These are phyloP conservation scores for Anthopleura xanthogrammica DNA, from an alignment of 92 coral and sea anemone genomes.

Conservation along the genomic window DNA sequence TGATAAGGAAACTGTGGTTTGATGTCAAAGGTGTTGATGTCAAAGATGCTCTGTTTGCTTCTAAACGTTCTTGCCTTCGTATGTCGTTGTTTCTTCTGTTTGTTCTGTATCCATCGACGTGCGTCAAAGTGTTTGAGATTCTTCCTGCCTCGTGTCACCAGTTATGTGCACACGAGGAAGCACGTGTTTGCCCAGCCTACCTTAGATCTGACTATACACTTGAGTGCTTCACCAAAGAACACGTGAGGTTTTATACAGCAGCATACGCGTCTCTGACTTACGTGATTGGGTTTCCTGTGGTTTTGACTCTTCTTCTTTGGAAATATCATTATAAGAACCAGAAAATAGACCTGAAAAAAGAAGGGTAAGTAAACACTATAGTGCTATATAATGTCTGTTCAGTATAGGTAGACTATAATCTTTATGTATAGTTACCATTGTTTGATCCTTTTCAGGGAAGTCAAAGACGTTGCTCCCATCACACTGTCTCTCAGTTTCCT, in stretches of 20 bases:
- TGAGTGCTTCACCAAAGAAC: neutral
- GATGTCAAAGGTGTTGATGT: neutral
- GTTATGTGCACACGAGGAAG: constrained; percentile 6
- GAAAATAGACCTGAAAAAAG: neutral
- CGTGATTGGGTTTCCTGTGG: constrained; percentile 27
- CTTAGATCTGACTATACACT: constrained; percentile 6
- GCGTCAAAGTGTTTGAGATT: constrained; percentile 21
- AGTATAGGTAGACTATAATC: neutral
- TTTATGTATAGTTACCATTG: neutral
- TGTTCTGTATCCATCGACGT: constrained; percentile 33
- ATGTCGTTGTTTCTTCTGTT: constrained; percentile 17
- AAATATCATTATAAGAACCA: constrained; percentile 11
- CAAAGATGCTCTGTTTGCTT: neutral
- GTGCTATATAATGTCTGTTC: too few relatives aligned
- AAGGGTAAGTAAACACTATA: neutral
- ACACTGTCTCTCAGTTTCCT: constrained; percentile 17
- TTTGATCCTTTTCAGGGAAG: neutral
- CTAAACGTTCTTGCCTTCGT: constrained; percentile 6
- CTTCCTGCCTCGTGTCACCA: constrained; percentile 38
- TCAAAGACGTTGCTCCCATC: neutral
- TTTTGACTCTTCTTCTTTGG: constrained; percentile 18
- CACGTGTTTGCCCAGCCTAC: neutral
- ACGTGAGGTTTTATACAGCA: neutral
- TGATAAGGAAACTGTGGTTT: neutral
- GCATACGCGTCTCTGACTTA: constrained; percentile 15